Conservation (phyloP, 2,797 vertebrate genomes). For the Scyliorhinus canicula region DNA sequence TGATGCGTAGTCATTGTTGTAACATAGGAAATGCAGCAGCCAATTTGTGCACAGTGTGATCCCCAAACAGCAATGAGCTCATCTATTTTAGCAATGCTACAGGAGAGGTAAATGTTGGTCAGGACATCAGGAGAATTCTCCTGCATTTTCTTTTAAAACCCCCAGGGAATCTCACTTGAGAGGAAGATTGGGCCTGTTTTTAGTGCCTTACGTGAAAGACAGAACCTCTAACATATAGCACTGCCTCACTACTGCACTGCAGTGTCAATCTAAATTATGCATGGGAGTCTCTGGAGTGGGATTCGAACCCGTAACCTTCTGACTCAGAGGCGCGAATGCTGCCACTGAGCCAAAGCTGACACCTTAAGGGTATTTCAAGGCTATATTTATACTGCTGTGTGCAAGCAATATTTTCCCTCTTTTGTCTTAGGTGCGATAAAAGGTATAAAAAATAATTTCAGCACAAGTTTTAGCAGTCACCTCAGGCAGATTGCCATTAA, state of each 20-base stretch:
- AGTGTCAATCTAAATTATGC: neutral
- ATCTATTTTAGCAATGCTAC: neutral
- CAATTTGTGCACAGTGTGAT: neutral
- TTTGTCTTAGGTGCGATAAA: constrained; percentile 12
- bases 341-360: constrained; percentile 21
- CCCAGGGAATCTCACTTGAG: neutral
- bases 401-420: neutral
- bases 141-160: neutral
- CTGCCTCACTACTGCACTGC: neutral
- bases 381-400: neutral
- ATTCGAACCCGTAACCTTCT: neutral
- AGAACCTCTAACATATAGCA: neutral
- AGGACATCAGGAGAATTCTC: neutral
- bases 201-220: neutral
- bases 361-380: neutral
- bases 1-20: neutral
- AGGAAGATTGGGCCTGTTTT: neutral
- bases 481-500: constrained; percentile 25
- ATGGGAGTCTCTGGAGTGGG: neutral
- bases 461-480: neutral
- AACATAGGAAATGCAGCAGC: neutral
- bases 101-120: neutral
- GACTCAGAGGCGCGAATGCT: neutral
- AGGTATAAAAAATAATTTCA: constrained; percentile 11
- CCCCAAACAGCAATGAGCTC: neutral